Evolutionary conservation across 1,140 invertebrate species (phyloP), one percentile per base, ranked within the genome.

Genomic region (Patella vulgata): DNA sequence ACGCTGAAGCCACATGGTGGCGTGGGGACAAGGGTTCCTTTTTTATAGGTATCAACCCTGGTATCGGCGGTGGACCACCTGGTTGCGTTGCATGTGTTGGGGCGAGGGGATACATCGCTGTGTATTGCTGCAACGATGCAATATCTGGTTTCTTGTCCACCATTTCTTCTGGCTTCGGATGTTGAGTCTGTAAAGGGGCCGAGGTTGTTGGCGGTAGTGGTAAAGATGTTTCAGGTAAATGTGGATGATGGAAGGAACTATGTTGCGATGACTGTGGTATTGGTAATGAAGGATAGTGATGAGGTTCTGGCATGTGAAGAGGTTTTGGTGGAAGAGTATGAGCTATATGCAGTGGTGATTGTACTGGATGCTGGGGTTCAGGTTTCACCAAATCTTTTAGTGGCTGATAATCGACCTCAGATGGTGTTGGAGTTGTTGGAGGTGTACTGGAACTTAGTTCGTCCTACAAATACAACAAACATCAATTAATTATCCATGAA

Each of bases 381-480:
- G 60, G 58, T 33, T 64, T 64, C 21, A 59, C 44, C 25, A 51
- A 52, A 55, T 64, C 62, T 40, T 64, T 59, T 28, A 48, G 30
- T 12, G 57, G 40, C 50, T 61, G 61, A 46, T 55, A 61, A 17
- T 23, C 62, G 47, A 71, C 71, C 17, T 77, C 77, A 31, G 72
- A 66, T 42, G 79, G 78, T 40, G 74, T 74, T 31, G 79, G 77
- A 48, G 73, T 80, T 31, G 73, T 77, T 39, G 78, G 76, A 40
- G 70, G 72, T 40, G 77, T 76, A 33, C 73, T 76, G 14, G 76
- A 77, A 60, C 74, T 79, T 36, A 76, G 59, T 43, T 78, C 77
- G 63, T 79, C 79, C 73, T 78, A 62, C 1, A 66, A 65, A n/a
- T 54, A 66, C 27, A 68, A 66, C 44, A 51, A 31, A 54, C 21